These are phyloP conservation scores for Pseudachorutes palmiensis DNA, from an alignment of 1,140 invertebrate genomes.

Conservation along the genomic window DNA sequence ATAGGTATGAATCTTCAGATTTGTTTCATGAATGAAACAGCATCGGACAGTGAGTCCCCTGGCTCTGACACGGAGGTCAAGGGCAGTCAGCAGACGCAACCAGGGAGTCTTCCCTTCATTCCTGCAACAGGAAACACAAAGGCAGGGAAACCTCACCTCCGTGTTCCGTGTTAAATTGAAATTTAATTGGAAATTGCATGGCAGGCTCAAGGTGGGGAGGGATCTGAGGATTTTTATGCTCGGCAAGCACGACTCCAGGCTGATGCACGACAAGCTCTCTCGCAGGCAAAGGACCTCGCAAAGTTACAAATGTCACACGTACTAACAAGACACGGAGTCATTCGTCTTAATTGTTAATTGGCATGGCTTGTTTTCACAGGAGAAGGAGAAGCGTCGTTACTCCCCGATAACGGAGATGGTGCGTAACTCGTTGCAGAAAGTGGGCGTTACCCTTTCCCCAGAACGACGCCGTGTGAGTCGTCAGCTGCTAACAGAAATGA, in stretches of 20 bases:
- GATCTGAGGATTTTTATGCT: constrained; percentile 62
- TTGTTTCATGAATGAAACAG: constrained; percentile 89
- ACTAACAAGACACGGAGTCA: constrained; percentile 39
- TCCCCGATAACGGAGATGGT: constrained; percentile 68
- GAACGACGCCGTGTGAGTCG: constrained; percentile 69
- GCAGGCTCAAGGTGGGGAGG: background rate
- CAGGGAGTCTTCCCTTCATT: constrained; percentile 35
- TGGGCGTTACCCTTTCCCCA: constrained; percentile 70
- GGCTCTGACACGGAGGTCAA: constrained; percentile 32
- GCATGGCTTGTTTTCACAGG: constrained; percentile 24
- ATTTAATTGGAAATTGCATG: too few relatives aligned
- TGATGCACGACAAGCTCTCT: constrained; percentile 78
- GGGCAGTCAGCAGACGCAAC: constrained; percentile 29
- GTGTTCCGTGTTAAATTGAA: background rate
- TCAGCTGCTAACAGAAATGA: constrained; percentile 80
- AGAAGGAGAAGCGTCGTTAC: constrained; percentile 31
- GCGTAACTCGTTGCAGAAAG: constrained; percentile 63
- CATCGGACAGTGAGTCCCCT: constrained; percentile 54
- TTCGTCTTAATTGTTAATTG: background rate
- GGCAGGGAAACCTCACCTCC: background rate
- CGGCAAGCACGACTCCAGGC: constrained; percentile 75
- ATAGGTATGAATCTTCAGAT: constrained; percentile 86
- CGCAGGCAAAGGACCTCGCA: constrained; percentile 84
- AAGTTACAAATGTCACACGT: constrained; percentile 82
- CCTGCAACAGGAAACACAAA: too few relatives aligned